phyloP scores from a whole-genome alignment of 2,797 vertebrate genomes.

The Enteromius paludinosus region DNA sequence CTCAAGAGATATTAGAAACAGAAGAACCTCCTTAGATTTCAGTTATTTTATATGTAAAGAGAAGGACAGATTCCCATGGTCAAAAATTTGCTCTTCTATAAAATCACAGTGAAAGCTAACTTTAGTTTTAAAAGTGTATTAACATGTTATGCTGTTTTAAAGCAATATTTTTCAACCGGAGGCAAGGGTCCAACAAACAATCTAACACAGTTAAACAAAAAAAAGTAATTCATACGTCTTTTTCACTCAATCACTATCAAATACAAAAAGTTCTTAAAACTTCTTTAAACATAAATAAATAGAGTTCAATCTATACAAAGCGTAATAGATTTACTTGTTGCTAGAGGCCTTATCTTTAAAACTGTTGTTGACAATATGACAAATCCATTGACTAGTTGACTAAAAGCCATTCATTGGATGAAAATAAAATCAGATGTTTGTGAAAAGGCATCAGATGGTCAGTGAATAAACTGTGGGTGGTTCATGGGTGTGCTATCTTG shows the following conservation, averaged over 20 bases:
- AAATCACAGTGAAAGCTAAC: background rate
- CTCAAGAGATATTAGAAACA: constrained; percentile 5
- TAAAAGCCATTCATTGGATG: background rate
- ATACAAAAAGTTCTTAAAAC: background rate
- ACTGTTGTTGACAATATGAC: background rate
- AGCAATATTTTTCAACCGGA: background rate
- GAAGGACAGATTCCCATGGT: background rate
- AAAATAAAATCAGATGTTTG: constrained; percentile 7
- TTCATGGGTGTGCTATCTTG: constrained; percentile 1
- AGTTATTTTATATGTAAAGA: background rate
- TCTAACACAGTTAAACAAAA: background rate
- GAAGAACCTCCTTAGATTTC: background rate
- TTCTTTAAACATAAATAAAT: background rate
- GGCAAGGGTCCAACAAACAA: background rate
- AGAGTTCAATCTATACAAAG: background rate
- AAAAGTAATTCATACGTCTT: background rate
- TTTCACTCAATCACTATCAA: background rate
- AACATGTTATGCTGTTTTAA: background rate
- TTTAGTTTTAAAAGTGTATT: background rate
- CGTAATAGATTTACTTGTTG: background rate
- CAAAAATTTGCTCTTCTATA: background rate
- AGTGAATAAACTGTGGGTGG: background rate
- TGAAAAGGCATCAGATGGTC: constrained; percentile 11
- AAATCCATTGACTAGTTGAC: background rate
- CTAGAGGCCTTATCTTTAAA: background rate